These are phyloP conservation scores for Acyrthosiphon pisum DNA, from an alignment of 1,140 invertebrate species.

Conservation along the genomic window DNA sequence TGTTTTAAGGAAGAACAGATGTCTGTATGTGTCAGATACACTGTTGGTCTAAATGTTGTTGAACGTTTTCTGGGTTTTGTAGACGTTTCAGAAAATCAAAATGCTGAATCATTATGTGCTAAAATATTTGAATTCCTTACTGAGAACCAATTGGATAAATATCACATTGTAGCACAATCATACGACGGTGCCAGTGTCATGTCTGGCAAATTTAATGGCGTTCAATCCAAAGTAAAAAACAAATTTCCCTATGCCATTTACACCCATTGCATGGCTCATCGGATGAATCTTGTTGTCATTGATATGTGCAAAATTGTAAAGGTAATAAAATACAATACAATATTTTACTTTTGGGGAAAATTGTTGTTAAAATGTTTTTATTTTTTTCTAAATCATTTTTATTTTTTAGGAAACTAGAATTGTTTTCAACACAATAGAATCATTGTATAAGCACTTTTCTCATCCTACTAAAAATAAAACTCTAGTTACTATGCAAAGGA, in stretches of 20 bases:
- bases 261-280: no score
- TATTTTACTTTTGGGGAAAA: no score
- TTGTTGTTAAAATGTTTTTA: no score
- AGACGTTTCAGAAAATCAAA: background rate
- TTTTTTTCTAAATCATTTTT: no score
- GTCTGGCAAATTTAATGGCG: slow-evolving; percentile 47
- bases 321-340: no score
- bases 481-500: no score
- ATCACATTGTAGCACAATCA: background rate
- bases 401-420: no score
- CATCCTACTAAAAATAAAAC: no score
- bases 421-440: no score
- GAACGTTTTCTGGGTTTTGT: background rate
- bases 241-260: slow-evolving; percentile 4
- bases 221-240: slow-evolving; percentile 30
- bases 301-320: no score
- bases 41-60: background rate
- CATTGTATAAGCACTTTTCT: no score
- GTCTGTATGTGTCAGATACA: background rate
- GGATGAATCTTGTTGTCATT: no score
- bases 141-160: background rate
- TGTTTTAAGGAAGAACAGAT: slow-evolving; percentile 1
- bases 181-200: background rate
- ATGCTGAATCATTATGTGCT: background rate
- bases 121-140: background rate